Conservation (phyloP, 2,797 vertebrate species). For the Xenentodon cancila region DNA sequence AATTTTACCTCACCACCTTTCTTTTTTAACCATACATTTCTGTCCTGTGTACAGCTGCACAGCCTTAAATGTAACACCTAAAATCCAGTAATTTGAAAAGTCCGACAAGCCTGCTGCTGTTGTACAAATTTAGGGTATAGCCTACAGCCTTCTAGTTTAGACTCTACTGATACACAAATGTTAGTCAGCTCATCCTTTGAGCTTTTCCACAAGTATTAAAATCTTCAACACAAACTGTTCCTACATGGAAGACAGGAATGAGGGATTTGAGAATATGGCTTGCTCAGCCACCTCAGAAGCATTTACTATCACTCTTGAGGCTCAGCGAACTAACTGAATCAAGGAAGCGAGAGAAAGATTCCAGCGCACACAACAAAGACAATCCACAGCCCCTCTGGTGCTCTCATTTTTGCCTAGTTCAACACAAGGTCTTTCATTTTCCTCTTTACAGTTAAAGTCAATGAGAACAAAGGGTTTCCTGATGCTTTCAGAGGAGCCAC, state of each 20-base stretch:
- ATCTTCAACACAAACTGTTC: slow-evolving; percentile 38
- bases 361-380: not conserved
- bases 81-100: slow-evolving; percentile 10
- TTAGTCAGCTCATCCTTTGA: slow-evolving; percentile 31
- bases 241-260: slow-evolving; percentile 21
- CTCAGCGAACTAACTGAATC: not conserved
- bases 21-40: not conserved
- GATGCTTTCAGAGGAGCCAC: slow-evolving; percentile 14
- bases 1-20: not conserved
- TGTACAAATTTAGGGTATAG: slow-evolving; percentile 27
- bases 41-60: slow-evolving; percentile 16
- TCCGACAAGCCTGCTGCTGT: slow-evolving; percentile 13
- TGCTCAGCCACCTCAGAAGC: slow-evolving; percentile 22
- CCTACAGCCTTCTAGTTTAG: slow-evolving; percentile 7
- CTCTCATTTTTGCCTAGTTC: slow-evolving; percentile 2
- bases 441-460: not conserved
- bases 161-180: slow-evolving; percentile 19
- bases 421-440: slow-evolving; percentile 4
- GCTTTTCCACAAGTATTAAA: slow-evolving; percentile 29
- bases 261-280: slow-evolving; percentile 32
- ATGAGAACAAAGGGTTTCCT: not conserved
- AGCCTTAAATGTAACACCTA: slow-evolving; percentile 21
- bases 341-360: too few species aligned
- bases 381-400: not conserved
- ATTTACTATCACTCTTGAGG: slow-evolving; percentile 6